Evolutionary conservation across 1,140 invertebrate species (phyloP).

Genomic region (Papilio dardanus): DNA sequence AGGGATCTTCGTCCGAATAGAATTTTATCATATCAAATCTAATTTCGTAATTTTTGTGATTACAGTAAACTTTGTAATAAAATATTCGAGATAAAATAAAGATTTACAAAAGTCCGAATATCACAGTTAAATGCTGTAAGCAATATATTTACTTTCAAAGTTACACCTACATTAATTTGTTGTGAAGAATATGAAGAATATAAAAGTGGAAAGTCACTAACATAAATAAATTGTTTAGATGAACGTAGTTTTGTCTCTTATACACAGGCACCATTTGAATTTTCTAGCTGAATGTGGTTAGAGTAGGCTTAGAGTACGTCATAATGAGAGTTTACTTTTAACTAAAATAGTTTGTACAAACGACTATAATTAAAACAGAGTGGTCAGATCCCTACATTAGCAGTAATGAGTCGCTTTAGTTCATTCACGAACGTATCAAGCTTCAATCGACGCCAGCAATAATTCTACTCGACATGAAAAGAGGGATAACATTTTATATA

Average conservation of each 20-base stretch:
- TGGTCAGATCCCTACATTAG: background rate
- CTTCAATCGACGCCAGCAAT: background rate
- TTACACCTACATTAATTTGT: background rate
- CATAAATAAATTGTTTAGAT: background rate
- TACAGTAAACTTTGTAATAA: background rate
- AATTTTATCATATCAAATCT: background rate
- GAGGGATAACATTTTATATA: constrained; percentile 2
- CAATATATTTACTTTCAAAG: no score
- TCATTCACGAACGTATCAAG: background rate
- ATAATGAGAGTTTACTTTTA: constrained; percentile 15
- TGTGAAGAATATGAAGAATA: background rate
- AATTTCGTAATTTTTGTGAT: background rate
- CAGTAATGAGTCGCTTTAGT: constrained; percentile 14
- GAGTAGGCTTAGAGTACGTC: background rate
- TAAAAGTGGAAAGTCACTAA: no score
- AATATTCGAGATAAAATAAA: background rate
- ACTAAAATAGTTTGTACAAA: constrained; percentile 14
- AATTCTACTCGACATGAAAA: background rate
- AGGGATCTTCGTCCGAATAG: background rate
- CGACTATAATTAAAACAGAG: background rate
- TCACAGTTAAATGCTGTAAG: no score
- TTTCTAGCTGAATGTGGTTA: background rate
- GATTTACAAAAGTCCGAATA: no score
- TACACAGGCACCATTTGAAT: background rate
- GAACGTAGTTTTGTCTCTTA: background rate